Evolutionary conservation across 2,888 invertebrate genomes (phyloP), one percentile per base, ranked within the genome.

Genomic region (Heliconius sara): DNA sequence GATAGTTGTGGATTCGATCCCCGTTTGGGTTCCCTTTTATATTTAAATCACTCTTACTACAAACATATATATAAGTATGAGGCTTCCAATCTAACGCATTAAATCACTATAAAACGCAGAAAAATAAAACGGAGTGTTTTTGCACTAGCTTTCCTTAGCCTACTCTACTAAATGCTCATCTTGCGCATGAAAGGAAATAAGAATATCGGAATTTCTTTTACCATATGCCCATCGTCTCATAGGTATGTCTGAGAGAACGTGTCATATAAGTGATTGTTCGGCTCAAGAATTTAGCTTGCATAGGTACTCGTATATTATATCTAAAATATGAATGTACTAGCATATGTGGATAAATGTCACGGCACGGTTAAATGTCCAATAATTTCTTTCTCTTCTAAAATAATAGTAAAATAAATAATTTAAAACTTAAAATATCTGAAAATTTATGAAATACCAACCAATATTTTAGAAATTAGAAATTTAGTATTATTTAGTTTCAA

Each of bases 201-300:
- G 9, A n/a, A 60, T 60, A 60, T n/a, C 9, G 9, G n/a, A 60
- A 60, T 60, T n/a, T 60, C 60, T 60, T 60, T 60, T 16, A 27
- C 25, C 65, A 27, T 65, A 65, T 27, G 25, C 27, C 25, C 27
- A 16, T 65, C 65, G 65, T 27, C 65, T 27, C 16, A 5, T 27
- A 65, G 27, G 27, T 65, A 27, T 2, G 65, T 65, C 16, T 63
- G n/a, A 63, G 25, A 63, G 43, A 74, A 74, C 78, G 74, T 78
- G 78, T 52, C 34, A 67, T 39, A 22, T 30, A 19, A 74, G 78
- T 34, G 78, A 78, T 78, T 78, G 74, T 34, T 39, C 27, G 74
- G 68, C 74, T 74, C 27, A 68, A n/a, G 39, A 68, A 65, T 39
- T 68, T 68, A 57, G 57, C 16, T 52, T 34, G 34, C 34, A 57